Evolutionary conservation across 2,888 invertebrate genomes (phyloP).

Genomic region (Athrips mouffetella): DNA sequence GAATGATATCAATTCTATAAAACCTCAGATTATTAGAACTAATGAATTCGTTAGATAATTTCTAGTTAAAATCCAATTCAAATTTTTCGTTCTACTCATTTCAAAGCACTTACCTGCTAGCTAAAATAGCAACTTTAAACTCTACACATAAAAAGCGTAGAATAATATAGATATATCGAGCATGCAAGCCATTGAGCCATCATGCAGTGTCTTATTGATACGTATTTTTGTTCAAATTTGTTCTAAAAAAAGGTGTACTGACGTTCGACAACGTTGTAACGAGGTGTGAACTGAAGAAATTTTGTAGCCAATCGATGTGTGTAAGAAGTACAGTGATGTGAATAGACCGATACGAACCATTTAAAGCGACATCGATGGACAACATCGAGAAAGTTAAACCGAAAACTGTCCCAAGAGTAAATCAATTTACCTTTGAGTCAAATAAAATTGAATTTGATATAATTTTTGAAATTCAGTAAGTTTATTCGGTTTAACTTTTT

Average conservation of each 20-base stretch:
- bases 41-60: no score
- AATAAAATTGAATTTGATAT: neutral
- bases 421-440: neutral
- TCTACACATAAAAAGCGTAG: constrained; percentile 74
- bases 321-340: constrained; percentile 62
- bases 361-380: constrained; percentile 76
- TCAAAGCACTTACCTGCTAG: constrained; percentile 42
- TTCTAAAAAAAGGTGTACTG: constrained; percentile 40
- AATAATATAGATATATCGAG: constrained; percentile 51
- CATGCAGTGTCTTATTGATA: constrained; percentile 68
- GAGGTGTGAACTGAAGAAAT: constrained; percentile 49
- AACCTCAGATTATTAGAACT: no score
- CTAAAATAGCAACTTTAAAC: constrained; percentile 35
- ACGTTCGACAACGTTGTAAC: constrained; percentile 51
- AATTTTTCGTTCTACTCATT: constrained; percentile 16
- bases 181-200: constrained; percentile 68
- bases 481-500: constrained; percentile 50
- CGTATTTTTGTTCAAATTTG: constrained; percentile 35
- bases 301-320: constrained; percentile 57
- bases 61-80: constrained; percentile 1
- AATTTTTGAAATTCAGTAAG: neutral
- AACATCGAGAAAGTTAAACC: constrained; percentile 70
- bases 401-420: constrained; percentile 28
- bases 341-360: constrained; percentile 72
- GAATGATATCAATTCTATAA: no score